Evolutionary conservation across 2,888 invertebrate species (phyloP).

Genomic region (Hanleya hanleyi): DNA sequence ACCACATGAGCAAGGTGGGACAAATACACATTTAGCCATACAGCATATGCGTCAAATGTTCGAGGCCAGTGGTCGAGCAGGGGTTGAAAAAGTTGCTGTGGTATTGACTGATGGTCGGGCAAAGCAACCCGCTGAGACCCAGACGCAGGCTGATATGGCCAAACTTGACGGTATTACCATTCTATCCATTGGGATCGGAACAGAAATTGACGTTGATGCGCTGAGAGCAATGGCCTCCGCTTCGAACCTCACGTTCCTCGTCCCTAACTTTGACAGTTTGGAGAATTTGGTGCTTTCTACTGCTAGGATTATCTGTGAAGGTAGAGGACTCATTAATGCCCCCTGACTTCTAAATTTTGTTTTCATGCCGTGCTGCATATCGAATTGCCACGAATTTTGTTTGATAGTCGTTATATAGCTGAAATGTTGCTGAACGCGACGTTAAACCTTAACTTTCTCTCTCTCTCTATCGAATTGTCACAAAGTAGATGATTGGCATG

Average conservation of each 20-base stretch:
- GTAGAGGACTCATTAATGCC: too few relatives aligned
- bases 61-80: not conserved
- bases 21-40: not conserved
- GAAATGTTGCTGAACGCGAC: too few relatives aligned
- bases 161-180: not conserved
- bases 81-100: not conserved
- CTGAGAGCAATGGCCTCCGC: not conserved
- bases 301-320: not conserved
- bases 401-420: too few relatives aligned
- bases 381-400: too few relatives aligned
- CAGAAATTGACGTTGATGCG: not conserved
- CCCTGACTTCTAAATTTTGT: too few relatives aligned
- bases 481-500: too few relatives aligned
- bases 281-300: not conserved
- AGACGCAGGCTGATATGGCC: not conserved
- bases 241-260: not conserved
- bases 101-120: not conserved
- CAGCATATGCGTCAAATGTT: not conserved
- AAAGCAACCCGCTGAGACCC: not conserved
- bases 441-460: too few relatives aligned
- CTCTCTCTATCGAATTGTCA: too few relatives aligned
- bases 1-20: not conserved
- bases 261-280: not conserved
- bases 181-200: not conserved
- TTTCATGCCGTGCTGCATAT: too few relatives aligned